These are phyloP conservation scores for Apamea anceps DNA, from an alignment of 2,888 invertebrate genomes.

Conservation along the genomic window DNA sequence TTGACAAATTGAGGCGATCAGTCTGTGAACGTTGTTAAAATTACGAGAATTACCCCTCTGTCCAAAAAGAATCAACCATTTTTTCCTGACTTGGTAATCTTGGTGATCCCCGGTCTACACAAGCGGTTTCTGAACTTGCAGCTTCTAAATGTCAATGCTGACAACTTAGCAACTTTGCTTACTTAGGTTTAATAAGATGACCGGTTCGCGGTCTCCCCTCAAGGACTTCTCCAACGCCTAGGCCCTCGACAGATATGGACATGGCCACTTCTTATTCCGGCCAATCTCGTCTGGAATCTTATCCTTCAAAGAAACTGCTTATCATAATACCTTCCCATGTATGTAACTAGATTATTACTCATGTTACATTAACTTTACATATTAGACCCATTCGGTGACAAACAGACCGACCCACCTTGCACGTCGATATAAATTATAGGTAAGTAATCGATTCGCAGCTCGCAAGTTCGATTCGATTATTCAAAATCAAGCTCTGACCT, in stretches of 20 bases:
- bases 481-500: conserved; percentile 60
- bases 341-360: conserved; percentile 47
- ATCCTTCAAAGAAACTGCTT: conserved; percentile 52
- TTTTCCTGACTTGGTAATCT: background rate
- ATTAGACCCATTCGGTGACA: conserved; percentile 47
- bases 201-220: conserved; percentile 24
- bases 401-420: conserved; percentile 48
- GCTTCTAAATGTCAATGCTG: conserved; percentile 45
- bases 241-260: conserved; percentile 27
- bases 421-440: conserved; percentile 37
- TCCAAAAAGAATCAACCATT: background rate
- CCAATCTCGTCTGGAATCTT: conserved; percentile 35
- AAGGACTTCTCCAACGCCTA: conserved; percentile 42
- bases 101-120: background rate
- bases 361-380: conserved; percentile 58
- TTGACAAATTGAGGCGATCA: too few relatives aligned
- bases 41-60: too few relatives aligned
- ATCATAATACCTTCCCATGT: conserved; percentile 43
- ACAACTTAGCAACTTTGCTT: conserved; percentile 18
- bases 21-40: too few relatives aligned
- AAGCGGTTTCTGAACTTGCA: conserved; percentile 8
- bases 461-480: conserved; percentile 48
- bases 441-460: conserved; percentile 46
- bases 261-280: conserved; percentile 39
- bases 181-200: conserved; percentile 30